A percentile compares a stretch with the other conserved stretches of the same genome.
These are phyloP conservation scores for Carposina sasakii DNA, from an alignment of 1,140 invertebrate genomes.

Conservation along the genomic window DNA sequence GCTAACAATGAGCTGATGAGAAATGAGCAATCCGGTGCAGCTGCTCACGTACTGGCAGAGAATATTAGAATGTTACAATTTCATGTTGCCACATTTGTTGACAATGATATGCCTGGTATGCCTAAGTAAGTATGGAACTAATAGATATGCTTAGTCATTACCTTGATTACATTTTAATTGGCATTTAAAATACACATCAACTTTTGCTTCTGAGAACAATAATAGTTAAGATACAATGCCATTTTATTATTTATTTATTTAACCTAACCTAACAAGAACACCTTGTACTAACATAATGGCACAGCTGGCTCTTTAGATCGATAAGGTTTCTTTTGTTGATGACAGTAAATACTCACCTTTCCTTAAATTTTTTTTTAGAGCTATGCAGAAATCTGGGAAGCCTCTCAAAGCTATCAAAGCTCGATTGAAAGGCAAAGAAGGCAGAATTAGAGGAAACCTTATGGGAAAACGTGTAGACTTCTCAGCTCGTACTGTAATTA, in stretches of 20 bases:
- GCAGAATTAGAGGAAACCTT: slow-evolving; percentile 97
- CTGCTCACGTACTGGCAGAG: slow-evolving; percentile 96
- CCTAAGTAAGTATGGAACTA: slow-evolving; percentile 77
- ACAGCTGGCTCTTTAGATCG: too few relatives aligned
- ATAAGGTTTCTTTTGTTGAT: too few relatives aligned
- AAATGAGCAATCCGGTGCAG: slow-evolving; percentile 97
- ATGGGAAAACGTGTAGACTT: slow-evolving; percentile 99
- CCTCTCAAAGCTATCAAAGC: slow-evolving; percentile 98
- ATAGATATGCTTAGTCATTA: slow-evolving; percentile 1
- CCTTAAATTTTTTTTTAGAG: slow-evolving; percentile 71
- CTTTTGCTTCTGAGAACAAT: too few relatives aligned
- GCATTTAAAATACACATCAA: too few relatives aligned
- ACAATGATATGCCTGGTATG: slow-evolving; percentile 99
- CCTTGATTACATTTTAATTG: too few relatives aligned
- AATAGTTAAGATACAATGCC: background rate
- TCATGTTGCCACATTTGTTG: slow-evolving; percentile 97
- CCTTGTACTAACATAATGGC: too few relatives aligned
- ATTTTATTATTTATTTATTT: slow-evolving; percentile 13
- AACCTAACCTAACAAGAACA: background rate
- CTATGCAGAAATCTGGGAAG: slow-evolving; percentile 99
- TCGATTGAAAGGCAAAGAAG: slow-evolving; percentile 95
- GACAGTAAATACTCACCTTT: too few relatives aligned
- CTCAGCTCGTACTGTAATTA: slow-evolving; percentile 99
- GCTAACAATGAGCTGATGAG: slow-evolving; percentile 96
- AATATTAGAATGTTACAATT: slow-evolving; percentile 99